Evolutionary conservation across 1,140 invertebrate species (phyloP).

Genomic region (Drosophila malerkotliana): DNA sequence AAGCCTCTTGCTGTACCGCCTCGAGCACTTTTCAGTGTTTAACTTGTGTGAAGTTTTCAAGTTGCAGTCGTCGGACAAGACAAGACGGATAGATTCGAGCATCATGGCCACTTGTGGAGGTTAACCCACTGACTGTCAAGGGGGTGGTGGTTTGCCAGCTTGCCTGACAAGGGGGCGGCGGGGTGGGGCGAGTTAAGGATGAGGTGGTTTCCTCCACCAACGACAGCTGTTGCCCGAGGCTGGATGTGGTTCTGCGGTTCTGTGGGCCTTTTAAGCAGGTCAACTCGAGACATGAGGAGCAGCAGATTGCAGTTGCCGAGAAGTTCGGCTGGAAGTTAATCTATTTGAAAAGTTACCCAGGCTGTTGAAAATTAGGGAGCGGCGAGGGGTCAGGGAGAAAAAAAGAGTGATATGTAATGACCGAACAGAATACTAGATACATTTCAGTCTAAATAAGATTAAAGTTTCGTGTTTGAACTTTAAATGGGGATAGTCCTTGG

Average conservation of each 20-base stretch:
- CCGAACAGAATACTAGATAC: background rate
- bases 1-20: conserved; percentile 60
- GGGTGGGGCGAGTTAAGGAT: background rate
- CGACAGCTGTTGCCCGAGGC: conserved; percentile 51
- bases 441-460: background rate
- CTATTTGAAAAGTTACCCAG: conserved; percentile 42
- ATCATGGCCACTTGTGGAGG: conserved; percentile 58
- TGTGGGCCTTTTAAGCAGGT: conserved; percentile 54
- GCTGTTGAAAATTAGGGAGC: conserved; percentile 36
- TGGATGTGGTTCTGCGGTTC: conserved; percentile 39
- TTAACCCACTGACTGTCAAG: conserved; percentile 41
- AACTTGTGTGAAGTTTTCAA: conserved; percentile 78
- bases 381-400: background rate
- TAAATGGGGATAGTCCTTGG: too few species aligned
- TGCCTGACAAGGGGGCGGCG: too few species aligned
- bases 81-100: conserved; percentile 36
- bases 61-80: conserved; percentile 46
- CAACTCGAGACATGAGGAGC: conserved; percentile 47
- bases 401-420: background rate
- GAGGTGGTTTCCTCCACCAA: conserved; percentile 18
- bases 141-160: background rate
- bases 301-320: conserved; percentile 45
- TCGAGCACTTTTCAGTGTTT: conserved; percentile 75
- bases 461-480: too few species aligned
- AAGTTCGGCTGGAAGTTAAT: conserved; percentile 54